Percentiles rank a stretch among this genome's conserved stretches.
Conservation (phyloP, 1,140 invertebrate genomes). For the Colletes latitarsis region DNA sequence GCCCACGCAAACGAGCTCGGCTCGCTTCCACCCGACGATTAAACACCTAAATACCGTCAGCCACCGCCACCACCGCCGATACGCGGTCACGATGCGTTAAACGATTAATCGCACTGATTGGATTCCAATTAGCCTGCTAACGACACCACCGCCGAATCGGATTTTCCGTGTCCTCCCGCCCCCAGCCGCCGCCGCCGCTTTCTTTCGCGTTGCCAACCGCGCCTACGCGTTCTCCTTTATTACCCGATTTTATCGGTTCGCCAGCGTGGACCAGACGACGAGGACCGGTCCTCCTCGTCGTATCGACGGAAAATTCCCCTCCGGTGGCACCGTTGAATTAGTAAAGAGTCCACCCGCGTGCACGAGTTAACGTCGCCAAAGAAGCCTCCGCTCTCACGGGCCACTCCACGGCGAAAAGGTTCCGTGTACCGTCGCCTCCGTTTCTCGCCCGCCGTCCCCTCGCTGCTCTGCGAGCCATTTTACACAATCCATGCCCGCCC, state of each 20-base stretch:
- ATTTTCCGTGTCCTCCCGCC: conserved; percentile 28
- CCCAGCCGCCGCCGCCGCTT: too few relatives aligned
- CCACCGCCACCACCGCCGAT: conserved; percentile 42
- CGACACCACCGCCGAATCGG: conserved; percentile 62
- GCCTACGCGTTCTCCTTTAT: conserved; percentile 23
- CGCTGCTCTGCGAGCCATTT: conserved; percentile 11
- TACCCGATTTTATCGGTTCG: conserved; percentile 46
- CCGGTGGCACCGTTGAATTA: conserved; percentile 63
- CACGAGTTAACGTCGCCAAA: conserved; percentile 36
- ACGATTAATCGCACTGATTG: conserved; percentile 78
- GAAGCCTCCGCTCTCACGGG: conserved; percentile 3
- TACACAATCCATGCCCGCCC: conserved; percentile 13
- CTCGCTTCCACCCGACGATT: conserved; percentile 63
- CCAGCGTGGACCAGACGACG: conserved; percentile 12
- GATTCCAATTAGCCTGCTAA: conserved; percentile 77
- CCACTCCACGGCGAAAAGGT: conserved; percentile 16
- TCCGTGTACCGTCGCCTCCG: conserved; percentile 5
- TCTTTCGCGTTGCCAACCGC: not conserved
- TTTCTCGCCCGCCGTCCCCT: not conserved
- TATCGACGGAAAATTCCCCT: conserved; percentile 61
- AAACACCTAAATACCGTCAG: conserved; percentile 75
- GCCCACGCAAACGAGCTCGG: conserved; percentile 66
- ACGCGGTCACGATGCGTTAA: conserved; percentile 66
- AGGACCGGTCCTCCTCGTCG: conserved; percentile 3
- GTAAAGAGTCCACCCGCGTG: conserved; percentile 60